Conservation (phyloP, 2,113 vertebrate genomes). For the Acanthochromis polyacanthus region DNA sequence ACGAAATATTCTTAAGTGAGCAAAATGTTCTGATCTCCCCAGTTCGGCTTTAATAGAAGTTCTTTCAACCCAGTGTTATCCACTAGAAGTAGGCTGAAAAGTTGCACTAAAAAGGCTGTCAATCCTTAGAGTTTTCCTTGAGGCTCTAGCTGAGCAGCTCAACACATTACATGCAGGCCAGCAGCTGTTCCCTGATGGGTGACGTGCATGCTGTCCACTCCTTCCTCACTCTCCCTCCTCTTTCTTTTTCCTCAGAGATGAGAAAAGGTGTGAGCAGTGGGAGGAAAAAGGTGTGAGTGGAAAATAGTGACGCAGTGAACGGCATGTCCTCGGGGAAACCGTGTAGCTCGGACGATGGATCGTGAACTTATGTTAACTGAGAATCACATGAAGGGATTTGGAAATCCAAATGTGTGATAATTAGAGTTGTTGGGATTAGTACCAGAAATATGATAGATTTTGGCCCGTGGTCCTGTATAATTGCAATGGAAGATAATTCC, state of each 20-base stretch:
- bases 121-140: constrained; percentile 25
- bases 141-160: constrained; percentile 17
- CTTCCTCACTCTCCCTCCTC: background rate
- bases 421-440: too few relatives aligned
- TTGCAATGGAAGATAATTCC: too few relatives aligned
- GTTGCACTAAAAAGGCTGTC: constrained; percentile 11
- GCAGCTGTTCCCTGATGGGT: constrained; percentile 46
- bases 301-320: constrained; percentile 42
- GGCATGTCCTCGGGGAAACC: constrained; percentile 27
- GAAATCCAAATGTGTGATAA: too few relatives aligned
- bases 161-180: constrained; percentile 47
- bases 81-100: background rate
- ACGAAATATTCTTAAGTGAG: too few relatives aligned
- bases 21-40: too few relatives aligned
- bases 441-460: too few relatives aligned
- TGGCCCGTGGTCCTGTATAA: too few relatives aligned
- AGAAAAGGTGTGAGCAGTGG: constrained; percentile 28
- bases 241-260: constrained; percentile 29
- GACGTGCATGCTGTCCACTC: constrained; percentile 36
- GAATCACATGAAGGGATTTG: background rate
- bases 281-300: constrained; percentile 7
- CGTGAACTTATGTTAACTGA: background rate
- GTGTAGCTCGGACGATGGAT: constrained; percentile 17
- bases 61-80: too few relatives aligned
- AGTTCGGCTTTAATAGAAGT: too few relatives aligned